phyloP scores from a whole-genome alignment of 2,888 invertebrate species.

The Habrosyne pyritoides region DNA sequence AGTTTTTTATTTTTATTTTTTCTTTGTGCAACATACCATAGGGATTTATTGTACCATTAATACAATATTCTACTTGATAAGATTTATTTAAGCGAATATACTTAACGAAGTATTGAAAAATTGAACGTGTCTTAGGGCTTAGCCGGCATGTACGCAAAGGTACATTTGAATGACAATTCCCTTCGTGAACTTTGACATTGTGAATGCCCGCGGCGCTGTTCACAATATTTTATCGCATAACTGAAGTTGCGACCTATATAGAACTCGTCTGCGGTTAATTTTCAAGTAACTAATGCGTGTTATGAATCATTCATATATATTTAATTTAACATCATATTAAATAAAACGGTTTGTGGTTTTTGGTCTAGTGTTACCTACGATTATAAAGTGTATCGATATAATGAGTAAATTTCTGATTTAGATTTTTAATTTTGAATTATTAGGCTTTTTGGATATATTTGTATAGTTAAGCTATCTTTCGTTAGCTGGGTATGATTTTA shows the following conservation, averaged over 20 bases:
- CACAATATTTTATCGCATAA: conserved; percentile 3
- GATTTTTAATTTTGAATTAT: too few species aligned
- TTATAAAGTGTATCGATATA: too few species aligned
- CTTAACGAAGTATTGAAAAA: neutral
- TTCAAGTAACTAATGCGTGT: neutral
- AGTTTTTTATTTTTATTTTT: neutral
- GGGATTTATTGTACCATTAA: neutral
- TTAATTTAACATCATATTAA: neutral
- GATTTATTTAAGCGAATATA: neutral
- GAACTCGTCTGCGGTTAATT: neutral
- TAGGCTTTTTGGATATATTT: too few species aligned
- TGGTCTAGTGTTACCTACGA: neutral
- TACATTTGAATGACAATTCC: neutral
- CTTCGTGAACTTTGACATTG: conserved; percentile 3
- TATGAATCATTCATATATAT: neutral
- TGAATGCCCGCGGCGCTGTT: neutral
- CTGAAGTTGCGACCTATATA: neutral
- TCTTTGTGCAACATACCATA: neutral
- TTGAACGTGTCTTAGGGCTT: neutral
- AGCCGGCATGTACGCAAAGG: neutral
- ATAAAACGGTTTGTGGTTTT: neutral
- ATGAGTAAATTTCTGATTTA: too few species aligned
- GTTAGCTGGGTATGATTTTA: too few species aligned
- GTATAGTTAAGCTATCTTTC: too few species aligned
- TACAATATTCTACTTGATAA: neutral